Conservation (phyloP, 2,888 invertebrate genomes). For the Drosophila formosana region DNA sequence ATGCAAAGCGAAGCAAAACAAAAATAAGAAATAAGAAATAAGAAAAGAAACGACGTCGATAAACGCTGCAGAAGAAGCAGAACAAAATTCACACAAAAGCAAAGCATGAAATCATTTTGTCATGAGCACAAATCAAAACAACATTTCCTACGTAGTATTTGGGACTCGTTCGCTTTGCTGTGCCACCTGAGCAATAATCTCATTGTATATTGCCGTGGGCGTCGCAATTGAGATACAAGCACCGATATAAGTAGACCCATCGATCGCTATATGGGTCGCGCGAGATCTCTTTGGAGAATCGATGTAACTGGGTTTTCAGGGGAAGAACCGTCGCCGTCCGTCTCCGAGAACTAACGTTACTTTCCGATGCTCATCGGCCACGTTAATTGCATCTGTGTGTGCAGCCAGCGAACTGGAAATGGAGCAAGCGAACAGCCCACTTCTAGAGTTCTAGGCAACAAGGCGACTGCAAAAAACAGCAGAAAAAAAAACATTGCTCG, state of each 20-base stretch:
- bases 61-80: slow-evolving; percentile 21
- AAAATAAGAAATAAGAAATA: slow-evolving; percentile 37
- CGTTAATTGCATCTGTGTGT: slow-evolving; percentile 25
- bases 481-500: not conserved
- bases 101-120: slow-evolving; percentile 58
- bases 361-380: slow-evolving; percentile 8
- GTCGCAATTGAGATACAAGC: slow-evolving; percentile 29
- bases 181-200: slow-evolving; percentile 38
- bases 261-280: slow-evolving; percentile 23
- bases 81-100: slow-evolving; percentile 29
- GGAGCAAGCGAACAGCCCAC: slow-evolving; percentile 5
- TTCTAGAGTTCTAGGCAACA: slow-evolving; percentile 3
- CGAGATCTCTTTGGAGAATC: not conserved
- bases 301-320: slow-evolving; percentile 8
- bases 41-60: slow-evolving; percentile 25
- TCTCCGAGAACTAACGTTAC: slow-evolving; percentile 6
- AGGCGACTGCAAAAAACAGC: too few relatives aligned
- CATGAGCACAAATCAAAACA: slow-evolving; percentile 59
- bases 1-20: slow-evolving; percentile 27
- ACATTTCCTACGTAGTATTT: slow-evolving; percentile 43
- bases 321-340: not conserved
- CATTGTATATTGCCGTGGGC: slow-evolving; percentile 27
- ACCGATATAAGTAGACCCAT: not conserved
- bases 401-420: slow-evolving; percentile 19
- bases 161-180: slow-evolving; percentile 8